These are phyloP conservation scores for Ormia ochracea DNA, from an alignment of 2,888 invertebrate genomes.

Conservation along the genomic window DNA sequence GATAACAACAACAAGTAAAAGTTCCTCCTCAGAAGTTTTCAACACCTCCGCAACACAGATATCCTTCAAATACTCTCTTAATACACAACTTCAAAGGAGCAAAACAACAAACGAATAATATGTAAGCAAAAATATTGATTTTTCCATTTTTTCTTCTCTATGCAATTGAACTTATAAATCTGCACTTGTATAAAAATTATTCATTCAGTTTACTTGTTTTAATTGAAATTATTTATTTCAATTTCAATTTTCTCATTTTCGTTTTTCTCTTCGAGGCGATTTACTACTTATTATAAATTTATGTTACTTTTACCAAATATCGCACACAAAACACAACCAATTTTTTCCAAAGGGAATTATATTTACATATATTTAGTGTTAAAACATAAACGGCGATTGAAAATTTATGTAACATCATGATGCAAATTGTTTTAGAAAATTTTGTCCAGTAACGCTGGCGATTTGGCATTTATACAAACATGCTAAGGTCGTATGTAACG, in stretches of 20 bases:
- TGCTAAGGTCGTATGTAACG: too few relatives aligned
- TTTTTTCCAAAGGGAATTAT: background rate
- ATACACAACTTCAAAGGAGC: constrained; percentile 32
- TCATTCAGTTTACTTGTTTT: constrained; percentile 24
- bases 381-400: too few relatives aligned
- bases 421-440: too few relatives aligned
- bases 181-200: constrained; percentile 38
- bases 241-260: background rate
- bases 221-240: constrained; percentile 13
- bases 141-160: constrained; percentile 16
- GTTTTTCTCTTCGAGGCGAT: background rate
- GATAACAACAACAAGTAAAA: constrained; percentile 38
- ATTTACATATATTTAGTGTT: too few relatives aligned
- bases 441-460: too few relatives aligned
- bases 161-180: constrained; percentile 33
- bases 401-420: too few relatives aligned
- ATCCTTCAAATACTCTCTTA: constrained; percentile 33
- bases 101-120: constrained; percentile 39
- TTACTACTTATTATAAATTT: background rate
- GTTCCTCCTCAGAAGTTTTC: constrained; percentile 50
- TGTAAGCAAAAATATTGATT: constrained; percentile 56
- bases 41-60: constrained; percentile 41
- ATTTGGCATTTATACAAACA: too few relatives aligned
- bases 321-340: background rate
- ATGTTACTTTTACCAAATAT: background rate